phyloP scores from a whole-genome alignment of 2,113 vertebrate species.

The Picathartes gymnocephalus region DNA sequence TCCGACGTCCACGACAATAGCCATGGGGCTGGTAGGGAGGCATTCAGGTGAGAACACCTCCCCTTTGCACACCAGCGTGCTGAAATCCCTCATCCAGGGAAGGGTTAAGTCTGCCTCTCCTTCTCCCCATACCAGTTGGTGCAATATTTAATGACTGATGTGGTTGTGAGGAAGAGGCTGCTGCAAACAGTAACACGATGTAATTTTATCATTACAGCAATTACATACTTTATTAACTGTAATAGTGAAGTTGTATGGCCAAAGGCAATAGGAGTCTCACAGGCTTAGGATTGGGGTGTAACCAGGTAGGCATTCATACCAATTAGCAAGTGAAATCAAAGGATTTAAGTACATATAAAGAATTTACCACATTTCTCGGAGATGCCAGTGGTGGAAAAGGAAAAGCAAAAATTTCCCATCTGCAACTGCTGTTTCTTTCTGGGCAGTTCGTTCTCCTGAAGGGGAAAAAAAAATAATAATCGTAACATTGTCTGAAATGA shows the following conservation, averaged over 20 bases:
- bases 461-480: constrained; percentile 64
- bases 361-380: not conserved
- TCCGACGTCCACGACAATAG: constrained; percentile 84
- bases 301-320: not conserved
- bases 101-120: constrained; percentile 19
- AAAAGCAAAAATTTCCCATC: constrained; percentile 18
- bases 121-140: not conserved
- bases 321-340: constrained; percentile 13
- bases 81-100: not conserved
- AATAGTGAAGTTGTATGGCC: not conserved
- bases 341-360: not conserved
- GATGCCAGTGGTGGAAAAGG: not conserved
- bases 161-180: not conserved
- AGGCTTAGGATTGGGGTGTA: not conserved
- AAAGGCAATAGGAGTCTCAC: not conserved
- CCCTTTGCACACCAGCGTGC: not conserved
- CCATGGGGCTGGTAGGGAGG: constrained; percentile 68
- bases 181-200: not conserved
- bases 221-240: constrained; percentile 29
- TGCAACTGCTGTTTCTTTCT: constrained; percentile 40
- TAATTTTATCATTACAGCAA: not conserved
- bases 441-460: constrained; percentile 23
- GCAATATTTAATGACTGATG: not conserved
- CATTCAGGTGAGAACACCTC: constrained; percentile 79
- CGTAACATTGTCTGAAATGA: constrained; percentile 76